Conservation (phyloP, 1,140 invertebrate genomes). For the Cotesia typhae region DNA sequence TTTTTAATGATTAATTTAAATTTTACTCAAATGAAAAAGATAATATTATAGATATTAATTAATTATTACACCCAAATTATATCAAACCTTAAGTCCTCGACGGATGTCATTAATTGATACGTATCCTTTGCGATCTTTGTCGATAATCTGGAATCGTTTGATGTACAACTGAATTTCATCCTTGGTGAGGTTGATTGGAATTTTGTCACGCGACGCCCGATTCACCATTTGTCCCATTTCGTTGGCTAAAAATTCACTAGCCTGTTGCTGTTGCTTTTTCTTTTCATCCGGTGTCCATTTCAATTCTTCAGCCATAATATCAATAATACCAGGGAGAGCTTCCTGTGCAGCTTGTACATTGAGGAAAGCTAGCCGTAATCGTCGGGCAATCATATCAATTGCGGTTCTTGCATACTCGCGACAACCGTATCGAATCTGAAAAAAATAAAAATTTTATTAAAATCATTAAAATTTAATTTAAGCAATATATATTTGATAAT, state of each 20-base stretch:
- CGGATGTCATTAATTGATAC: constrained; percentile 98
- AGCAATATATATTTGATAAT: not conserved
- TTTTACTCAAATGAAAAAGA: not conserved
- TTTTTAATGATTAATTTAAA: constrained; percentile 1
- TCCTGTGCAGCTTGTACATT: constrained; percentile 97
- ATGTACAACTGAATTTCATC: constrained; percentile 95
- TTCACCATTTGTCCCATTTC: constrained; percentile 99
- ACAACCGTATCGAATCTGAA: constrained; percentile 85
- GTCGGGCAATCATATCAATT: constrained; percentile 94
- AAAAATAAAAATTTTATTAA: constrained; percentile 38
- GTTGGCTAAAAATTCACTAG: constrained; percentile 84
- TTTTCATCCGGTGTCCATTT: constrained; percentile 89
- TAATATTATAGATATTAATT: constrained; percentile 3
- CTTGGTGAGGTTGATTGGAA: constrained; percentile 92
- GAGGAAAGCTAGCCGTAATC: constrained; percentile 92
- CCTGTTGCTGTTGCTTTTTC: constrained; percentile 80
- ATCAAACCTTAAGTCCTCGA: constrained; percentile 86
- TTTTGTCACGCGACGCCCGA: constrained; percentile 83
- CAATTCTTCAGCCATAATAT: constrained; percentile 97
- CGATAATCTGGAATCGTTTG: constrained; percentile 93
- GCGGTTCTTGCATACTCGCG: constrained; percentile 96
- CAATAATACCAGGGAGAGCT: constrained; percentile 88
- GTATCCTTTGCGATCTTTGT: constrained; percentile 96
- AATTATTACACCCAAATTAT: too few species aligned
- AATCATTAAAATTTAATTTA: not conserved